Evolutionary conservation across 2,797 vertebrate species (phyloP).

Genomic region (Intellagama lesueurii): DNA sequence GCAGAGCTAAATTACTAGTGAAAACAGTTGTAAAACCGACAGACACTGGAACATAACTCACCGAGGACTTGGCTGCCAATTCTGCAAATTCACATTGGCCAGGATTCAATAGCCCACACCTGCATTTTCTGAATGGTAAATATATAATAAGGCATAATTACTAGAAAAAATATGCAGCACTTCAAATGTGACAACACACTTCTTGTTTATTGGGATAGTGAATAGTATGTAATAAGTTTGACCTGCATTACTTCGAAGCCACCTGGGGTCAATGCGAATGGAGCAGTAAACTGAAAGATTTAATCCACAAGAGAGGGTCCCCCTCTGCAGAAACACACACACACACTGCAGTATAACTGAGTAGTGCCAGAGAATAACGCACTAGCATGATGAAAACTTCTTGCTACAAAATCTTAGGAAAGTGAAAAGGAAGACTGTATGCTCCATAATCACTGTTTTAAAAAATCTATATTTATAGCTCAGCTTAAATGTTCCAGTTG

Average conservation of each 20-base stretch:
- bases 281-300: rapidly evolving
- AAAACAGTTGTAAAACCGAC: constrained; percentile 92
- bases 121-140: constrained; percentile 97
- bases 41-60: constrained; percentile 89
- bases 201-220: constrained; percentile 90
- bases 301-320: background rate
- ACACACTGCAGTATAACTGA: background rate
- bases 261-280: constrained; percentile 59
- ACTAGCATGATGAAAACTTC: constrained; percentile 47
- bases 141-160: constrained; percentile 98
- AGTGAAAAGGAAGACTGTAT: constrained; percentile 64
- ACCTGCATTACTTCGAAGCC: constrained; percentile 66
- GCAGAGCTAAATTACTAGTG: constrained; percentile 92
- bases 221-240: constrained; percentile 80
- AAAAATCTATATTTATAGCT: constrained; percentile 64
- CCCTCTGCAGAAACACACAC: background rate
- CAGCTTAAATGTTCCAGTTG: constrained; percentile 68
- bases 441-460: constrained; percentile 66
- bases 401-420: constrained; percentile 61
- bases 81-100: constrained; percentile 86
- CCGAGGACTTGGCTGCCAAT: constrained; percentile 83
- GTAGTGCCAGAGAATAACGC: constrained; percentile 42
- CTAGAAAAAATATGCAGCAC: constrained; percentile 90
- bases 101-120: constrained; percentile 91
- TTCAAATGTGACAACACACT: constrained; percentile 88